A percentile compares a stretch with the other conserved stretches of the same genome.
phyloP scores from a whole-genome alignment of 2,888 invertebrate species.

The Torymus texanus region DNA sequence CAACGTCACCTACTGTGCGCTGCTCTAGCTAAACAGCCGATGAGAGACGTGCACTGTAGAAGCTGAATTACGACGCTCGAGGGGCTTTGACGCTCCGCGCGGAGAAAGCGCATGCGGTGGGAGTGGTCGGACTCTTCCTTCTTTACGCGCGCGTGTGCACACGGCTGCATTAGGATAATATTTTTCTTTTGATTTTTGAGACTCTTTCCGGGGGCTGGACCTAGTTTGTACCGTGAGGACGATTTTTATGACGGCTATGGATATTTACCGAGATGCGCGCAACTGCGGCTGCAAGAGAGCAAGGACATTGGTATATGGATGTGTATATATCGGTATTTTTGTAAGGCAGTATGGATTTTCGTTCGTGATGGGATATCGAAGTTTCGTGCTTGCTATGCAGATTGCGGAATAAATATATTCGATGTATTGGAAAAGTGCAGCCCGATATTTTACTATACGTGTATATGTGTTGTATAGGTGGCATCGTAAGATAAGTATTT shows the following conservation, averaged over 20 bases:
- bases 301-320: too few relatives aligned
- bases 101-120: not conserved
- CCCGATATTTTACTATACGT: not conserved
- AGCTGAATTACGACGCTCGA: constrained; percentile 17
- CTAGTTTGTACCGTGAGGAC: not conserved
- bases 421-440: constrained; percentile 8
- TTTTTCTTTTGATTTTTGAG: constrained; percentile 47
- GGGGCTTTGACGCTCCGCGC: not conserved
- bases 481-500: too few relatives aligned
- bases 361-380: not conserved
- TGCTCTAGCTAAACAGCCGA: constrained; percentile 28
- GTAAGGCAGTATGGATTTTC: not conserved
- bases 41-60: not conserved
- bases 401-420: constrained; percentile 41
- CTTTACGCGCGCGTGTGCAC: constrained; percentile 40
- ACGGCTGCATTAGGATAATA: constrained; percentile 33
- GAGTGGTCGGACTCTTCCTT: constrained; percentile 31
- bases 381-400: constrained; percentile 36
- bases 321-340: constrained; percentile 17
- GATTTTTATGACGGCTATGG: not conserved
- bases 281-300: not conserved
- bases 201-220: constrained; percentile 8
- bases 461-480: too few relatives aligned
- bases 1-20: constrained; percentile 20
- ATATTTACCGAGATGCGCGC: constrained; percentile 38